phyloP scores from a whole-genome alignment of 2,888 invertebrate species.

The Parochlus steinenii region DNA sequence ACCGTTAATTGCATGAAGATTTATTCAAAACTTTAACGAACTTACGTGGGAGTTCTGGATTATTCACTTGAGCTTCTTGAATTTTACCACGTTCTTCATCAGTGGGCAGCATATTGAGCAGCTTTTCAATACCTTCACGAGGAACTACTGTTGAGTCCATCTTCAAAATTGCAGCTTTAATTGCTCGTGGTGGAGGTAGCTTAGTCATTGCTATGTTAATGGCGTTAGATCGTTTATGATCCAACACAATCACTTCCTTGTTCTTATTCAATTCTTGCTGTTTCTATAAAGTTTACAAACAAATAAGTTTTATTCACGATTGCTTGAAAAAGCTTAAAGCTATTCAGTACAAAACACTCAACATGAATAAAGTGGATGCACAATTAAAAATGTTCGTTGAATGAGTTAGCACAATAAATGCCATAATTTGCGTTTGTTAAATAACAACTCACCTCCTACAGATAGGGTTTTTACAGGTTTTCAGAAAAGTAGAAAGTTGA shows the following conservation, averaged over 20 bases:
- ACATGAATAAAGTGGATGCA: background rate
- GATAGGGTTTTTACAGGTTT: background rate
- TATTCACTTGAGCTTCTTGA: constrained; percentile 67
- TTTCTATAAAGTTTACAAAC: constrained; percentile 37
- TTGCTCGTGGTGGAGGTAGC: constrained; percentile 90
- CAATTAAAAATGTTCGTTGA: background rate
- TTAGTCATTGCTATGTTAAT: constrained; percentile 99
- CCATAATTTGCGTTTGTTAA: background rate
- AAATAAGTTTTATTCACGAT: constrained; percentile 1
- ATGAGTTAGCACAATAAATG: background rate
- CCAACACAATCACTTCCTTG: constrained; percentile 85
- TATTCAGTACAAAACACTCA: background rate
- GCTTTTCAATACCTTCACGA: constrained; percentile 94
- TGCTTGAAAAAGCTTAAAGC: background rate
- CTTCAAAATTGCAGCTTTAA: constrained; percentile 96
- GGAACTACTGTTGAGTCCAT: constrained; percentile 99
- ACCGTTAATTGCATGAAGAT: background rate
- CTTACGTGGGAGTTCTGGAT: constrained; percentile 28
- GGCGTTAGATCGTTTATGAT: constrained; percentile 94
- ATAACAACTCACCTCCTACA: constrained; percentile 1
- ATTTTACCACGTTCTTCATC: constrained; percentile 94
- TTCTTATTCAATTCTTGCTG: constrained; percentile 71
- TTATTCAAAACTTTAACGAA: too few relatives aligned
- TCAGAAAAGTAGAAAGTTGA: background rate
- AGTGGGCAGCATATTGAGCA: constrained; percentile 91